Conservation (phyloP, 2,113 vertebrate genomes). For the Jacana jacana region DNA sequence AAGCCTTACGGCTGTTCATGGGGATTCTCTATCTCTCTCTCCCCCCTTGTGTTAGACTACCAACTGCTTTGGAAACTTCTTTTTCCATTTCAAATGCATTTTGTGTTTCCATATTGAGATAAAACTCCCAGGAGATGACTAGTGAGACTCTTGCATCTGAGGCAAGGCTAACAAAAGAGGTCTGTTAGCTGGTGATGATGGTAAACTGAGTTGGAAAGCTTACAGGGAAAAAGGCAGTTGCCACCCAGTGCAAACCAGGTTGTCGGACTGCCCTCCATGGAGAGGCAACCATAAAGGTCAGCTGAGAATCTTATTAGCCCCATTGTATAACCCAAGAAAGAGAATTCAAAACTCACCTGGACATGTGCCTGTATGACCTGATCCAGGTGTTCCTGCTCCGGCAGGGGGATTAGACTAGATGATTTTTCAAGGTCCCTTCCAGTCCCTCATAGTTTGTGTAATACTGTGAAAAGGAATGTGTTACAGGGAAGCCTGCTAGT, state of each 20-base stretch:
- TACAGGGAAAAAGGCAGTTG: background rate
- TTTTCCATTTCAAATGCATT: conserved; percentile 30
- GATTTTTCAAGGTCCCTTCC: too few species aligned
- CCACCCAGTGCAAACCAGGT: background rate
- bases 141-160: conserved; percentile 13
- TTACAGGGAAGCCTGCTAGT: background rate
- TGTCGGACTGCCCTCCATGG: background rate
- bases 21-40: background rate
- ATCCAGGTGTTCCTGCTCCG: too few species aligned
- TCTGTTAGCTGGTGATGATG: background rate
- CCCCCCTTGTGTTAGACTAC: conserved; percentile 29
- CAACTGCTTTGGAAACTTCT: conserved; percentile 50
- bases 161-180: conserved; percentile 34
- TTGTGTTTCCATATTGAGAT: conserved; percentile 25
- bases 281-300: background rate
- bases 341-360: too few species aligned
- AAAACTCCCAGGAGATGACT: conserved; percentile 24
- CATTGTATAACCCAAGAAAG: background rate
- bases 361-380: too few species aligned
- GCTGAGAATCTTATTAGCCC: background rate
- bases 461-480: background rate
- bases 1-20: conserved; percentile 29
- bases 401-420: too few species aligned
- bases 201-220: background rate
- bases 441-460: too few species aligned